Conservation (phyloP, 2,113 vertebrate species). For the Campylomormyrus numenius region DNA sequence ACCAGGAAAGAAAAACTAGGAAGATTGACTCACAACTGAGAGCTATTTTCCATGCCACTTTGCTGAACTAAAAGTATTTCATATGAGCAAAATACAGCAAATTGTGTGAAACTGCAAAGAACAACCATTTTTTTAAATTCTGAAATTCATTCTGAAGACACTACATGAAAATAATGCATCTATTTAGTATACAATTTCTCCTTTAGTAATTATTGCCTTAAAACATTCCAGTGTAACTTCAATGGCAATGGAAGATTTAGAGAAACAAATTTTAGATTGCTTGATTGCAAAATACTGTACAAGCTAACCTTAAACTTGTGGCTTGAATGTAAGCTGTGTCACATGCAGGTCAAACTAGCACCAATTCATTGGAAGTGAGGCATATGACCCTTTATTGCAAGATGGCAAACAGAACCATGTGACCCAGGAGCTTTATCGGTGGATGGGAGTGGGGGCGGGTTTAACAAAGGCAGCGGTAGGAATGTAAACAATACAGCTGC, state of each 20-base stretch:
- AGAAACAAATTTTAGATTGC: background rate
- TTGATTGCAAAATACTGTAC: too few species aligned
- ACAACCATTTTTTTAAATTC: background rate
- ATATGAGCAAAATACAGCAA: background rate
- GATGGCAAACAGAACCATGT: background rate
- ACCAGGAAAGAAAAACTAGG: too few species aligned
- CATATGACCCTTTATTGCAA: background rate
- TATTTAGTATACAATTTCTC: too few species aligned
- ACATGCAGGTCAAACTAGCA: background rate
- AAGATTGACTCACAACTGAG: too few species aligned
- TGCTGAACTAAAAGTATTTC: background rate
- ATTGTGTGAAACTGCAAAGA: background rate
- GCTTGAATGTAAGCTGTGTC: background rate
- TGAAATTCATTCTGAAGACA: background rate
- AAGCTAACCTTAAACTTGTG: background rate
- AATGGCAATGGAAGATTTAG: too few species aligned
- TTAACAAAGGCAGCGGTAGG: background rate
- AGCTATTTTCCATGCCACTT: background rate
- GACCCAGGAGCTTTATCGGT: background rate
- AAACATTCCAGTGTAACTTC: too few species aligned
- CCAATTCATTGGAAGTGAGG: background rate
- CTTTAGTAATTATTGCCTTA: too few species aligned
- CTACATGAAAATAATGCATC: too few species aligned
- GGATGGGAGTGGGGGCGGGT: background rate
- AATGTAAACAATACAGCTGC: background rate